Conservation (phyloP, 2,113 vertebrate species). For the Boulengeromyrus knoepffleri region DNA sequence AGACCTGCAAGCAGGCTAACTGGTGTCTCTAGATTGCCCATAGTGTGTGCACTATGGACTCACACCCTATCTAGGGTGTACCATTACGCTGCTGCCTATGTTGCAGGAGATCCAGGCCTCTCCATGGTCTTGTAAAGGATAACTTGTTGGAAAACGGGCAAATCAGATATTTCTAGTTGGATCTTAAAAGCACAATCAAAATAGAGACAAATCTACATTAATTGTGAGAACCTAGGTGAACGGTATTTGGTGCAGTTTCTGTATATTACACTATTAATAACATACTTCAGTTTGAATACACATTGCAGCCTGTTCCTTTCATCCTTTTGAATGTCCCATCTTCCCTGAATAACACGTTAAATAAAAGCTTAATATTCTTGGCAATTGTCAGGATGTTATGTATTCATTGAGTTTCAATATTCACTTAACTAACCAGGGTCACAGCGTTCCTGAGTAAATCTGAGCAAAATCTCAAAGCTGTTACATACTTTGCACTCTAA, state of each 20-base stretch:
- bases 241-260: neutral
- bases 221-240: neutral
- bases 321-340: neutral
- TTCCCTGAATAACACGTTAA: neutral
- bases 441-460: neutral
- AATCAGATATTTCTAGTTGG: neutral
- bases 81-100: neutral
- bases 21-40: neutral
- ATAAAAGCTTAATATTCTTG: neutral
- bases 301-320: neutral
- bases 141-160: neutral
- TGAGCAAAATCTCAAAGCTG: neutral
- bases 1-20: neutral
- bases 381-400: neutral
- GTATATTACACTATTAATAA: neutral
- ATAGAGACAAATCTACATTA: neutral
- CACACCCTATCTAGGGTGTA: neutral
- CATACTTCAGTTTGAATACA: neutral
- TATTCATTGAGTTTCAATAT: neutral
- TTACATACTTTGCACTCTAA: neutral
- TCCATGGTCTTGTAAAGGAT: neutral
- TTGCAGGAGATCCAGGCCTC: neutral
- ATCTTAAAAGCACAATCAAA: neutral
- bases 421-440: conserved; percentile 5
- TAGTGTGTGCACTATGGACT: neutral